These are phyloP conservation scores for Physella acuta DNA, from an alignment of 1,140 invertebrate species.

Conservation along the genomic window DNA sequence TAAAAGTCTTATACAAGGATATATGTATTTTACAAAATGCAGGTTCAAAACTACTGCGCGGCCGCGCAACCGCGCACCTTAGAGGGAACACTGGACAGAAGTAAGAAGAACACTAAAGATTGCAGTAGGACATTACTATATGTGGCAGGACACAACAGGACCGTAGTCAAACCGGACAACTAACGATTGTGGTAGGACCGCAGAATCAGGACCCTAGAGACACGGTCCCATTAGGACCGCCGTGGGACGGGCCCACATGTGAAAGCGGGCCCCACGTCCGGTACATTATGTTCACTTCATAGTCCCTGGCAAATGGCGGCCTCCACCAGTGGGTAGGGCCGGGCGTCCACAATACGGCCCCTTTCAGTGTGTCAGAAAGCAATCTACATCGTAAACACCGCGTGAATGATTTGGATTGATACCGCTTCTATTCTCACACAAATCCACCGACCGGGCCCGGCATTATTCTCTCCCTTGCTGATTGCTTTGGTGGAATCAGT, in stretches of 20 bases:
- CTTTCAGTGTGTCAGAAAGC: conserved; percentile 19
- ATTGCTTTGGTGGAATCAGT: conserved; percentile 22
- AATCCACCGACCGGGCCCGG: conserved; percentile 9
- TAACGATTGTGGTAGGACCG: too few species aligned
- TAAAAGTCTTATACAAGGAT: too few species aligned
- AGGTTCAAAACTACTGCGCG: too few species aligned
- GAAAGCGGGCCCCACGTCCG: conserved; percentile 6
- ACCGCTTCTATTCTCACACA: conserved; percentile 22
- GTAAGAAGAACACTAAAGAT: too few species aligned
- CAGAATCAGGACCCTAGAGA: too few species aligned
- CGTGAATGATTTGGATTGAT: conserved; percentile 21
- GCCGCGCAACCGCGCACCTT: too few species aligned
- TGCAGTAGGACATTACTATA: too few species aligned
- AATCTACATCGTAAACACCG: conserved; percentile 24
- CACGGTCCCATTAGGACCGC: too few species aligned
- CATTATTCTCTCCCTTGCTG: conserved; percentile 22
- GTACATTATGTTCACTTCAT: conserved; percentile 23
- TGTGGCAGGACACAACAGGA: too few species aligned
- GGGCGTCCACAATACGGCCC: conserved; percentile 13
- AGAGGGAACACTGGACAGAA: too few species aligned
- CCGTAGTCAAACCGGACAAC: too few species aligned
- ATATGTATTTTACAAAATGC: too few species aligned
- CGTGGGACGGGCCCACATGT: neutral
- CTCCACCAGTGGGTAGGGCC: neutral
- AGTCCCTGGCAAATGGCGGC: neutral